Conservation (phyloP, 1,140 invertebrate species). For the Sycophaga agraensis region DNA sequence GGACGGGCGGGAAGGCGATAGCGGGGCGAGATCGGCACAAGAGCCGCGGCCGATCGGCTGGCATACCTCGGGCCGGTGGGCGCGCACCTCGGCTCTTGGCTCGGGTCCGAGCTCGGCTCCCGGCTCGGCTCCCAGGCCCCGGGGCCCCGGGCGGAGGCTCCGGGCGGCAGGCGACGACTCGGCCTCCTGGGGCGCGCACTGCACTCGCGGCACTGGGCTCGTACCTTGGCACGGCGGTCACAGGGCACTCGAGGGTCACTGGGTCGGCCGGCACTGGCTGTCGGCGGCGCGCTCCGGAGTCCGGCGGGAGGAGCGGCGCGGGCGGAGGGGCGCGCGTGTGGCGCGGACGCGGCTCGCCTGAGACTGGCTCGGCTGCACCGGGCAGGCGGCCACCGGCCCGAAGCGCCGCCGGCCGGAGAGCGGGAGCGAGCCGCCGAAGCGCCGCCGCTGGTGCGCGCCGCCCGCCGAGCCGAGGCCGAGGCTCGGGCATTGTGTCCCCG, state of each 20-base stretch:
- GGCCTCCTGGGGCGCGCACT: neutral
- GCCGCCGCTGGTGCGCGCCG: neutral
- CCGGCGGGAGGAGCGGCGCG: neutral
- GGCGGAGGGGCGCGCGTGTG: neutral
- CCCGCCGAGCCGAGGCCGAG: no score
- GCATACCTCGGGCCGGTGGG: no score
- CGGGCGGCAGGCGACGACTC: neutral
- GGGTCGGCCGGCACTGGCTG: no score
- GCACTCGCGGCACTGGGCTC: neutral
- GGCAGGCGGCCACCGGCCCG: neutral
- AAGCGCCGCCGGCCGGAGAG: neutral
- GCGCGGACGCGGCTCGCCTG: conserved; percentile 15
- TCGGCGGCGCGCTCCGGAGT: neutral
- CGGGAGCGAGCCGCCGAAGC: neutral
- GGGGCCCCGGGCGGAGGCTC: neutral
- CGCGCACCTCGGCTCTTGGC: no score
- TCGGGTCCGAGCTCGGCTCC: no score
- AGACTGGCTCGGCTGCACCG: neutral
- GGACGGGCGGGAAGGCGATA: no score
- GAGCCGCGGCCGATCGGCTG: no score
- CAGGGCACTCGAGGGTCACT: no score
- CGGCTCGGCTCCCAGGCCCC: neutral
- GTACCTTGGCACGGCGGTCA: no score
- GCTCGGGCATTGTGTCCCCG: no score
- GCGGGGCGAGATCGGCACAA: no score